Conservation (phyloP, 1,140 invertebrate genomes). For the Maniola jurtina region DNA sequence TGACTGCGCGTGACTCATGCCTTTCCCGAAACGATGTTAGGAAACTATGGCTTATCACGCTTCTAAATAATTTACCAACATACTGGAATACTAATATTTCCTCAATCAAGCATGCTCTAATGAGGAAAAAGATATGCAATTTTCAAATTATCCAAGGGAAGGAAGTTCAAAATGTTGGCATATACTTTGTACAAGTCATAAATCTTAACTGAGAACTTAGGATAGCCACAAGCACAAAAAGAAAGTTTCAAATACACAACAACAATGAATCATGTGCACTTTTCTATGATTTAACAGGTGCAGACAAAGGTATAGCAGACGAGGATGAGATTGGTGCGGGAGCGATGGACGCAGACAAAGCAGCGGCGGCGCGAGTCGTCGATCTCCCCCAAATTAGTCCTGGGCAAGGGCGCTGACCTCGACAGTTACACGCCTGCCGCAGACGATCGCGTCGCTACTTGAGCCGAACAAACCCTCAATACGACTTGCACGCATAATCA, state of each 20-base stretch:
- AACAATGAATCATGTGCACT: not conserved
- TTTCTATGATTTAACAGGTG: conserved; percentile 6
- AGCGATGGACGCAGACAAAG: conserved; percentile 69
- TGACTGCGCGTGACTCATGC: conserved; percentile 27
- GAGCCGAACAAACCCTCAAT: conserved; percentile 20
- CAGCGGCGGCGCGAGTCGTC: conserved; percentile 66
- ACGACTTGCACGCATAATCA: conserved; percentile 13
- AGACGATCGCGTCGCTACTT: conserved; percentile 28
- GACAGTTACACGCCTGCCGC: conserved; percentile 43
- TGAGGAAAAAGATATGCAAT: not conserved
- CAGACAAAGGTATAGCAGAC: conserved; percentile 17
- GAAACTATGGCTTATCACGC: conserved; percentile 1
- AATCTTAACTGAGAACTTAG: not conserved
- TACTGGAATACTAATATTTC: conserved; percentile 1
- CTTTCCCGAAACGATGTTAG: conserved; percentile 28
- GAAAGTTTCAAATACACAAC: not conserved
- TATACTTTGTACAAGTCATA: not conserved
- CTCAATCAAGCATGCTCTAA: not conserved
- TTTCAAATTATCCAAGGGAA: no score
- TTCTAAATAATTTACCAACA: not conserved
- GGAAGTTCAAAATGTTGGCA: no score
- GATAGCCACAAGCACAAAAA: not conserved
- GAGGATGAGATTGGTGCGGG: conserved; percentile 28
- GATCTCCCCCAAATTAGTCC: conserved; percentile 77
- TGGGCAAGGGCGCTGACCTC: conserved; percentile 72